Evolutionary conservation across 1,140 invertebrate species (phyloP).

Genomic region (Cephus cinctus): DNA sequence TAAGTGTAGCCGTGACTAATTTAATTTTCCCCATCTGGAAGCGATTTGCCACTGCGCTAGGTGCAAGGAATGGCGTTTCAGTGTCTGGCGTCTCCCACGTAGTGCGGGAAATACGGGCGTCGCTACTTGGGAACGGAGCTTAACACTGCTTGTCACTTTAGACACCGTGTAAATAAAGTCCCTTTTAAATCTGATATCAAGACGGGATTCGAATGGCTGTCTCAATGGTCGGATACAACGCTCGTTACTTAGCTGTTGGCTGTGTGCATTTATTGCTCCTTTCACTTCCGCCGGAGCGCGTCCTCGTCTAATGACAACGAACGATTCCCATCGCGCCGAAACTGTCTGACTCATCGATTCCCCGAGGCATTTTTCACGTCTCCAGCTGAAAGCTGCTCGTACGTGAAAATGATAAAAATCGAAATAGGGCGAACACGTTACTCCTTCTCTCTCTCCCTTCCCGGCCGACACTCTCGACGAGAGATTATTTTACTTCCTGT

Average conservation of each 20-base stretch:
- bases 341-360: conserved; percentile 4
- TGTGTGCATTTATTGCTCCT: conserved; percentile 35
- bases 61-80: conserved; percentile 4
- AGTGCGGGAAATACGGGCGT: too few species aligned
- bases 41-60: conserved; percentile 25
- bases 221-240: conserved; percentile 26
- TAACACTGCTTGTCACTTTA: conserved; percentile 26
- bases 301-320: conserved; percentile 9
- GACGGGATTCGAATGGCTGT: not conserved
- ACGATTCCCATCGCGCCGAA: conserved; percentile 1
- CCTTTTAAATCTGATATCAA: conserved; percentile 32
- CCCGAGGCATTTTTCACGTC: conserved; percentile 27
- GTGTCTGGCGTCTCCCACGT: too few species aligned
- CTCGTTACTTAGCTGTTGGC: conserved; percentile 32
- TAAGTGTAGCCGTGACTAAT: conserved; percentile 28
- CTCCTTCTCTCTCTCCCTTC: conserved; percentile 7
- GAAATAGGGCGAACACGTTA: too few species aligned
- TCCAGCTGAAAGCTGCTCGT: too few species aligned
- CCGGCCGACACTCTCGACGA: too few species aligned
- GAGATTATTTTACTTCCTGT: too few species aligned
- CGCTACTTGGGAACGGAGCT: conserved; percentile 8
- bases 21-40: conserved; percentile 29
- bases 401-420: too few species aligned
- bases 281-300: conserved; percentile 7
- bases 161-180: conserved; percentile 27